Base-by-base conservation (phyloP, 2,113 vertebrate species). In the Esox niger region DNA sequence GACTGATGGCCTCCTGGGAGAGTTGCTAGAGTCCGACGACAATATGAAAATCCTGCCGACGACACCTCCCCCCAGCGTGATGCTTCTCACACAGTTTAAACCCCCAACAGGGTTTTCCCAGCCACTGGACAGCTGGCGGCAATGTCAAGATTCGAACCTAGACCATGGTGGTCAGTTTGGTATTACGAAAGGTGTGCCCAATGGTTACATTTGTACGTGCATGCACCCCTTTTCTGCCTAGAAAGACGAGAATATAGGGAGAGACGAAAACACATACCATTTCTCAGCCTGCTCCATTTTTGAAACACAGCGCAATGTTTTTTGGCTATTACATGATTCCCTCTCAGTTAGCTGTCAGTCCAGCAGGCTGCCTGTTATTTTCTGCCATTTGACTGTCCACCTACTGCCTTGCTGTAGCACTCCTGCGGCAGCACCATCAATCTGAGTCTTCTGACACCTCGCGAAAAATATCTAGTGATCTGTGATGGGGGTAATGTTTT, bases 271-370 rank as follows among this genome's bases (percentile, higher is more conserved):
- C 76, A 81, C 47, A 52, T 21, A 4, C 47, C 20, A 4, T 52
- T 85, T 88, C 87, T 81, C 74, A 59, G 66, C 81, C 74, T 78
- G 78, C 78, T 85, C 80, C 73, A 74, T 82, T 86, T 78, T 84
- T 74, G 47, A 76, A 80, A 68, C 62, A 38, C 75, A 75, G 79
- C 74, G 78, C 76, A 76, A 79, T 69, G 81, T 79, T 83, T 70
- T 73, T 78, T 29, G 20, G 67, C 73, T 74, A 82, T 86, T 87
- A 85, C 86, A 73, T 58, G 69, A 77, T 80, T 79, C 74, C 69
- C 59, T 83, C 81, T 67, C 68, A 81, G 81, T 84, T 87, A 88
- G 88, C 87, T 85, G 87, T 90, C 89, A 89, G 78, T 75, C 74
- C 77, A 55, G 75, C 65, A 68, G 82, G 82, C 65, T 79, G 72